Conservation (phyloP, 2,888 invertebrate genomes). For the Beris chalybata region DNA sequence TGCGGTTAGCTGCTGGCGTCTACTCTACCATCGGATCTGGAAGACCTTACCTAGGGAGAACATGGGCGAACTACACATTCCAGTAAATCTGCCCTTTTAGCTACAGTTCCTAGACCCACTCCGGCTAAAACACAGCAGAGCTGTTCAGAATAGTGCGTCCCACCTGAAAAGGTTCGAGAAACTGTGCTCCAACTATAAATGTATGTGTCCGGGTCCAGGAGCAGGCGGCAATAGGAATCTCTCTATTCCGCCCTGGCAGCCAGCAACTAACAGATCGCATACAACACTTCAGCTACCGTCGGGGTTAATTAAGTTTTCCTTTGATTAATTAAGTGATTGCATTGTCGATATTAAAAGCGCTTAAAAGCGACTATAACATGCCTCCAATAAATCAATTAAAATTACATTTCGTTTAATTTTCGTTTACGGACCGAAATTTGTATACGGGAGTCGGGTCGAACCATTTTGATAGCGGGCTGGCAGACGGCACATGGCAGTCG, state of each 20-base stretch:
- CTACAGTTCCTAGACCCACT: too few relatives aligned
- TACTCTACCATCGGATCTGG: too few relatives aligned
- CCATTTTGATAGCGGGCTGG: conserved; percentile 14
- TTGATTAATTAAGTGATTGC: conserved; percentile 46
- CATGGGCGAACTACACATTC: background rate
- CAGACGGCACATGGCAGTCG: conserved; percentile 11
- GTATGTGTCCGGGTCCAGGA: conserved; percentile 17
- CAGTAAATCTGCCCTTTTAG: background rate
- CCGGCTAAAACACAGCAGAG: background rate
- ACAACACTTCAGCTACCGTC: conserved; percentile 35
- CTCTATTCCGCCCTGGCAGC: conserved; percentile 10
- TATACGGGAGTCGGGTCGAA: conserved; percentile 7
- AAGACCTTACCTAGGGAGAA: background rate
- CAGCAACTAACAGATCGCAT: conserved; percentile 22
- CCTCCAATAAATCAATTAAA: conserved; percentile 40
- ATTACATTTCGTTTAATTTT: conserved; percentile 39
- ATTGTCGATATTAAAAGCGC: conserved; percentile 45
- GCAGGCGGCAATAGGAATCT: conserved; percentile 32
- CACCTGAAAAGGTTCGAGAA: too few relatives aligned
- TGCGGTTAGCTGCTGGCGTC: conserved; percentile 39
- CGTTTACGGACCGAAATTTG: conserved; percentile 31
- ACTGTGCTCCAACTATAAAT: background rate
- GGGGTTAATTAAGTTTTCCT: conserved; percentile 44
- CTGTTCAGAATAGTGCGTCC: background rate
- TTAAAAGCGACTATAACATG: conserved; percentile 39